These are phyloP conservation scores for Oreochromis spilurus DNA, from an alignment of 2,113 vertebrate genomes.

Conservation along the genomic window DNA sequence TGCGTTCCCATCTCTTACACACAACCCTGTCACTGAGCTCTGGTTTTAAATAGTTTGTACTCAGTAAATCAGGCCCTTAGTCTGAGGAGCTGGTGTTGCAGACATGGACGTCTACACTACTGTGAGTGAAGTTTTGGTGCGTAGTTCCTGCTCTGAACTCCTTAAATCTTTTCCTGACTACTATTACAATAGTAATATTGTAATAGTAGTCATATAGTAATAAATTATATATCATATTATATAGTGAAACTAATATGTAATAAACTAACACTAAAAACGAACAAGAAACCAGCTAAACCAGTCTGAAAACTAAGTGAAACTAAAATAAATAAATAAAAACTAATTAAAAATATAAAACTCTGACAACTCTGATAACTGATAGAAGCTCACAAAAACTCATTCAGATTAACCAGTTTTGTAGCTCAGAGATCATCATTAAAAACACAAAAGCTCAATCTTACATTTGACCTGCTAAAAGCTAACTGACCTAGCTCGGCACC, in stretches of 20 bases:
- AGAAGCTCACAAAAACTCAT: not conserved
- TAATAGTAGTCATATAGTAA: not conserved
- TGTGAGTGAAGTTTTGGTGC: not conserved
- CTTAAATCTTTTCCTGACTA: not conserved
- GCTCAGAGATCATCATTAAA: not conserved
- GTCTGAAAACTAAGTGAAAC: not conserved
- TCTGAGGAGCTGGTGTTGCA: accelerated
- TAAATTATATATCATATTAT: accelerated
- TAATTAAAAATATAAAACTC: not conserved
- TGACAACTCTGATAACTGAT: not conserved
- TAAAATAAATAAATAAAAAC: not conserved
- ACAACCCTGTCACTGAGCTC: not conserved
- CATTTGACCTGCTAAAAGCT: not conserved
- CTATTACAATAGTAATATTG: not conserved
- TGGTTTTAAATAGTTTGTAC: not conserved
- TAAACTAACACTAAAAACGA: accelerated
- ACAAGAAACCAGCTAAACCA: not conserved
- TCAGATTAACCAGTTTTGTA: not conserved
- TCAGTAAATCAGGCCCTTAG: not conserved
- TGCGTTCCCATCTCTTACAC: not conserved
- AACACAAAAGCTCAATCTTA: accelerated
- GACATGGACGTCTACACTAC: accelerated
- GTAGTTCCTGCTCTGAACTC: accelerated
- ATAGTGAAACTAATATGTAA: not conserved
- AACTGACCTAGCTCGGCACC: not conserved